These are phyloP conservation scores for Tetraodon nigroviridis DNA, from an alignment of 2,113 vertebrate species.

Conservation along the genomic window DNA sequence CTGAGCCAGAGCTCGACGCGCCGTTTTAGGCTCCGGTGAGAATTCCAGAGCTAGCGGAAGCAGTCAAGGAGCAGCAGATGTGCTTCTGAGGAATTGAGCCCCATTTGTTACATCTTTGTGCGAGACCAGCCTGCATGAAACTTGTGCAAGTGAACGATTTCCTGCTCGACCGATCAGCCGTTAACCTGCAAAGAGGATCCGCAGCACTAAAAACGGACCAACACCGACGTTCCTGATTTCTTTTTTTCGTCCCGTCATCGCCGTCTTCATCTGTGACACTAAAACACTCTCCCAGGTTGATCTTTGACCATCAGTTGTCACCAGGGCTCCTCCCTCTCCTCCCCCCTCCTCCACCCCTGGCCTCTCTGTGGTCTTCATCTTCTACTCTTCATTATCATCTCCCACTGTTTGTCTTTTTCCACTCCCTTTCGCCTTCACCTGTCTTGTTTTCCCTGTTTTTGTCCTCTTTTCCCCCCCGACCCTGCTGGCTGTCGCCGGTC, in stretches of 20 bases:
- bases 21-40: too few relatives aligned
- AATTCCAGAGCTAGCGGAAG: too few relatives aligned
- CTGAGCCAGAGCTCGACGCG: too few relatives aligned
- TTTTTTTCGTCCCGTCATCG: constrained; percentile 5
- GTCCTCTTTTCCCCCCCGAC: not conserved
- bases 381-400: not conserved
- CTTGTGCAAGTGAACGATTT: constrained; percentile 47
- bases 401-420: not conserved
- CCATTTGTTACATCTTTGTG: too few relatives aligned
- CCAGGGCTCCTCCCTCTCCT: too few relatives aligned
- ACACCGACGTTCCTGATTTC: constrained; percentile 11
- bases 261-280: constrained; percentile 35
- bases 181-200: not conserved
- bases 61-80: too few relatives aligned
- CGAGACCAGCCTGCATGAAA: not conserved
- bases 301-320: constrained; percentile 31
- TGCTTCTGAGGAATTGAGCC: too few relatives aligned
- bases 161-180: constrained; percentile 29
- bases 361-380: not conserved
- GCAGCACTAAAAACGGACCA: constrained; percentile 1
- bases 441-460: not conserved
- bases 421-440: not conserved
- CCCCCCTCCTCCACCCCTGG: too few relatives aligned
- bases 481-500: not conserved
- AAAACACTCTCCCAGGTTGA: constrained; percentile 44